Evolutionary conservation across 2,888 invertebrate genomes (phyloP).

Genomic region (Cheilosia soror): DNA sequence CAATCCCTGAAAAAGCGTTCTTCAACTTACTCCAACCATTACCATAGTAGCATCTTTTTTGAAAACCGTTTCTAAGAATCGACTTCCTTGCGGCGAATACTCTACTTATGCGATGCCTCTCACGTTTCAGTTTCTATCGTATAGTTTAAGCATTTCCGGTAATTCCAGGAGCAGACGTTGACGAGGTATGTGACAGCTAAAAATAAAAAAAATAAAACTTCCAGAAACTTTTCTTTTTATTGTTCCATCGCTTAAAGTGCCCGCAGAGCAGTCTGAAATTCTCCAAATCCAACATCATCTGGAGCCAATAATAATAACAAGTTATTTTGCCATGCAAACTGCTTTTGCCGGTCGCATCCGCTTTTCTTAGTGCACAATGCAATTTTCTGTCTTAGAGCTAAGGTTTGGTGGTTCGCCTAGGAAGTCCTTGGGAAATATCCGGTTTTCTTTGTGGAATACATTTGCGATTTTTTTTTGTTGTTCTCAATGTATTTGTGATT

Average conservation of each 20-base stretch:
- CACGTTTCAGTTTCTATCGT: constrained; percentile 23
- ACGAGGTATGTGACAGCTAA: constrained; percentile 61
- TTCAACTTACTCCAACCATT: background rate
- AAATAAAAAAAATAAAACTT: constrained; percentile 29
- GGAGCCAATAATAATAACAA: constrained; percentile 69
- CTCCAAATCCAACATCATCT: constrained; percentile 66
- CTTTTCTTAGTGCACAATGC: constrained; percentile 38
- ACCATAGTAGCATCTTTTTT: background rate
- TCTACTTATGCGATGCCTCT: constrained; percentile 5
- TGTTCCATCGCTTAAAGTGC: constrained; percentile 18
- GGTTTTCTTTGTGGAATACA: constrained; percentile 42
- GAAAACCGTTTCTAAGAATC: constrained; percentile 43
- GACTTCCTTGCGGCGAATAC: constrained; percentile 34
- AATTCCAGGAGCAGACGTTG: constrained; percentile 41
- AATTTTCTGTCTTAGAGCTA: constrained; percentile 33
- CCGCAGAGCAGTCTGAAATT: constrained; percentile 38
- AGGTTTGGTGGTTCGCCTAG: constrained; percentile 25
- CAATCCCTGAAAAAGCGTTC: background rate
- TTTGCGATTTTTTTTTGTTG: constrained; percentile 28
- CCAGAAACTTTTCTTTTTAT: constrained; percentile 1
- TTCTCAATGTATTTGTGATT: constrained; percentile 35
- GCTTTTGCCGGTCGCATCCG: background rate
- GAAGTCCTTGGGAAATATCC: constrained; percentile 25
- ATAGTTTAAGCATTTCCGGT: constrained; percentile 19
- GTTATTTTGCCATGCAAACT: constrained; percentile 26